These are phyloP conservation scores for Drosophila villosipedis DNA, from an alignment of 2,888 invertebrate genomes.

Conservation along the genomic window DNA sequence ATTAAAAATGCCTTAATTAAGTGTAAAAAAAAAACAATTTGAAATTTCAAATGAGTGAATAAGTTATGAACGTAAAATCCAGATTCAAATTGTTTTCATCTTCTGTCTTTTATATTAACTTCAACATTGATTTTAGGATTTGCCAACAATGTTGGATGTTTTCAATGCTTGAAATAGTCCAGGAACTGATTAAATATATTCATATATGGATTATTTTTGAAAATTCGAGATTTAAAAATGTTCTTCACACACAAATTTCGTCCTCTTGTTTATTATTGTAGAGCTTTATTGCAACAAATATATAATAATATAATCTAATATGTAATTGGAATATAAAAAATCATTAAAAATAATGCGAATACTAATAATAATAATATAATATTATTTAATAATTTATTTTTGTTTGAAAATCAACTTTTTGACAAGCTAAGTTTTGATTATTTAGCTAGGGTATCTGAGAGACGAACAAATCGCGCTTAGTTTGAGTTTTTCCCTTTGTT, in stretches of 20 bases:
- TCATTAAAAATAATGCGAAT: background rate
- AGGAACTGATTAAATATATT: background rate
- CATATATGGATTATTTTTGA: background rate
- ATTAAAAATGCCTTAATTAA: background rate
- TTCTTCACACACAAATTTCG: background rate
- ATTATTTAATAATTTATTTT: background rate
- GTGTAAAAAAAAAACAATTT: background rate
- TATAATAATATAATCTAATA: background rate
- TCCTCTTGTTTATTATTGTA: background rate
- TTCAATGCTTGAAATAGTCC: background rate
- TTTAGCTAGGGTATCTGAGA: constrained; percentile 19
- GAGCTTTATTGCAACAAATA: background rate
- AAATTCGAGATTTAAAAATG: background rate
- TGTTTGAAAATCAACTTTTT: background rate
- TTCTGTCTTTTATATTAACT: rapidly evolving
- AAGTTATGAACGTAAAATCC: background rate
- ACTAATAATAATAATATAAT: background rate
- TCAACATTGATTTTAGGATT: background rate
- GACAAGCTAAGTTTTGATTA: background rate
- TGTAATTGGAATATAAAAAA: background rate
- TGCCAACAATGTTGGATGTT: background rate
- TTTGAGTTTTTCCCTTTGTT: constrained; percentile 7
- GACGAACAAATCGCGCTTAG: constrained; percentile 8
- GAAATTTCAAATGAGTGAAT: background rate
- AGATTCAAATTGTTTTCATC: background rate